These are phyloP conservation scores for Oscheius sp. DNA, from an alignment of 2,888 invertebrate genomes.

Conservation along the genomic window DNA sequence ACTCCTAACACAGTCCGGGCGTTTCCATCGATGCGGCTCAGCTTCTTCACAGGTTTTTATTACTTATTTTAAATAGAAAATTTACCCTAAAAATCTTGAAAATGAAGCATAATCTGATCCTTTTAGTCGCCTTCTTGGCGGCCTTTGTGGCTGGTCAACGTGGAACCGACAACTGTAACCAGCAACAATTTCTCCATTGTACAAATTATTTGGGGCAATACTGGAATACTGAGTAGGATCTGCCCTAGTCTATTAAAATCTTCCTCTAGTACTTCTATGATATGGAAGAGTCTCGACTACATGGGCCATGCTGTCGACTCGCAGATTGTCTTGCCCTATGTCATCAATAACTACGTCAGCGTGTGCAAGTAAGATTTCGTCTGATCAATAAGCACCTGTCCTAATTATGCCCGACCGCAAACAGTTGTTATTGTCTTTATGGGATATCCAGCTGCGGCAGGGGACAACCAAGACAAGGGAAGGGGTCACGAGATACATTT, in stretches of 20 bases:
- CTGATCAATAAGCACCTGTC: neutral
- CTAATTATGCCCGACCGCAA: neutral
- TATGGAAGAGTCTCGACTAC: constrained; percentile 32
- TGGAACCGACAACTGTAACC: constrained; percentile 46
- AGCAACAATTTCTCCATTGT: constrained; percentile 41
- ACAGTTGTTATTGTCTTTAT: constrained; percentile 7
- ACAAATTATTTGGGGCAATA: constrained; percentile 38
- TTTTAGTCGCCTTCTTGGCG: neutral
- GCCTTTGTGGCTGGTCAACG: neutral
- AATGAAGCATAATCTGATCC: neutral
- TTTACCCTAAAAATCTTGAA: neutral
- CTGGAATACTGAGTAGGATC: constrained; percentile 49
- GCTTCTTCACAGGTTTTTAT: constrained; percentile 22
- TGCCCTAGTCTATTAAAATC: neutral
- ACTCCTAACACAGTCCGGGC: constrained; percentile 13
- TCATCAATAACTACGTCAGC: constrained; percentile 45
- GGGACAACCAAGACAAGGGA: no score
- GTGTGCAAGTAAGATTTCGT: constrained; percentile 49
- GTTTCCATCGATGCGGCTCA: constrained; percentile 8
- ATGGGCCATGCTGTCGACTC: constrained; percentile 42
- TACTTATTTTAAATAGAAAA: neutral
- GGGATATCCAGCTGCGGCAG: neutral
- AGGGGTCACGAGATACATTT: constrained; percentile 11
- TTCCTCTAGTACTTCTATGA: constrained; percentile 30
- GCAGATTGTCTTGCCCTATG: constrained; percentile 45